Evolutionary conservation across 2,888 invertebrate genomes (phyloP).

Genomic region (Rhyacophila evoluta): DNA sequence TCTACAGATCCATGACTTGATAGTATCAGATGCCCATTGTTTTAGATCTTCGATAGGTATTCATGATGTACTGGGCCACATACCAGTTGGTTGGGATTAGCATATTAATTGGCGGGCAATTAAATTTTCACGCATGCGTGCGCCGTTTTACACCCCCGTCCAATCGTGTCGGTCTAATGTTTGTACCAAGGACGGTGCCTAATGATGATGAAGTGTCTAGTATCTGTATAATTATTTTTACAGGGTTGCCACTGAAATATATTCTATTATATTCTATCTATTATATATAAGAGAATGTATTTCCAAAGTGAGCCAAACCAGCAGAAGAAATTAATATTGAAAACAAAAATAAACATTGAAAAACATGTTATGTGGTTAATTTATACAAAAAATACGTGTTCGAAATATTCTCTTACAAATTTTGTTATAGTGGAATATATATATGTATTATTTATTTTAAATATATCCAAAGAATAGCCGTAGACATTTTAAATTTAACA

Average conservation of each 20-base stretch:
- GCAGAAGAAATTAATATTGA: too few relatives aligned
- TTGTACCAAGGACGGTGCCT: slow-evolving; percentile 27
- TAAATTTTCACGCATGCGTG: slow-evolving; percentile 54
- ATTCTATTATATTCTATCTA: too few relatives aligned
- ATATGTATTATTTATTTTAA: too few relatives aligned
- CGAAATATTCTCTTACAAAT: too few relatives aligned
- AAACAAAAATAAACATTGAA: too few relatives aligned
- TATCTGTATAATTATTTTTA: slow-evolving; percentile 25
- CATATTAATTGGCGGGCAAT: slow-evolving; percentile 55
- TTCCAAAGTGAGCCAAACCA: too few relatives aligned
- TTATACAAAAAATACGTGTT: too few relatives aligned
- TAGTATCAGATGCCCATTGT: slow-evolving; percentile 32
- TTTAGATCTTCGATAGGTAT: slow-evolving; percentile 23
- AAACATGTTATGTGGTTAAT: too few relatives aligned
- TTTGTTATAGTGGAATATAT: too few relatives aligned
- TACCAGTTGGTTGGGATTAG: slow-evolving; percentile 39
- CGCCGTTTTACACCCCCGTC: slow-evolving; percentile 47
- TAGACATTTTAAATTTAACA: too few relatives aligned
- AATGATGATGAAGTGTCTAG: slow-evolving; percentile 50
- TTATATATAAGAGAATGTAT: too few relatives aligned
- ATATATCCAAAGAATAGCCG: too few relatives aligned
- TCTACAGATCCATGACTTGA: not conserved
- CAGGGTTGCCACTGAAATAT: slow-evolving; percentile 34
- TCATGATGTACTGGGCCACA: not conserved
- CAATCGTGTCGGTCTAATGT: slow-evolving; percentile 6